Percentiles rank a stretch among this genome's conserved stretches.
phyloP scores from a whole-genome alignment of 2,888 invertebrate genomes.

The Drosophila kanekoi region DNA sequence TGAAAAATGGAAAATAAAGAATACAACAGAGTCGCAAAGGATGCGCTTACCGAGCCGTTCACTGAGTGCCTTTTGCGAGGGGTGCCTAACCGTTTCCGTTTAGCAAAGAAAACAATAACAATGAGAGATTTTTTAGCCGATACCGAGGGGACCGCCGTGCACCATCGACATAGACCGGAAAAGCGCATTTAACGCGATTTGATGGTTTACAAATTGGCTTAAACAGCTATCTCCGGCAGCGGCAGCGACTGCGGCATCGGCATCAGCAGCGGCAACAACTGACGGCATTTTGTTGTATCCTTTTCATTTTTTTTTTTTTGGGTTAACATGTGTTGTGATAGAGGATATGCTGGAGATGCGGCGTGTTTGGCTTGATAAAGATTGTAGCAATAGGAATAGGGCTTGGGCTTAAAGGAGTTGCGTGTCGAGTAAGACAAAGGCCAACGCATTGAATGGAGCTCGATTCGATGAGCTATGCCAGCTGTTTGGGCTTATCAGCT shows the following conservation, averaged over 20 bases:
- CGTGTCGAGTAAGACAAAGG: constrained; percentile 36
- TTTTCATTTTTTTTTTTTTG: constrained; percentile 21
- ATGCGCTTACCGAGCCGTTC: constrained; percentile 31
- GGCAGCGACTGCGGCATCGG: constrained; percentile 10
- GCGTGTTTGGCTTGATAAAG: constrained; percentile 65
- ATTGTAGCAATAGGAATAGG: constrained; percentile 46
- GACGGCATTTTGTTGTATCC: constrained; percentile 52
- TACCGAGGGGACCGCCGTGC: constrained; percentile 29
- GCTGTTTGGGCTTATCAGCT: constrained; percentile 21
- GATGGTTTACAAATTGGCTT: constrained; percentile 83
- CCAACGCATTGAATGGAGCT: constrained; percentile 5
- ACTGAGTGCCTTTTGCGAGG: constrained; percentile 46
- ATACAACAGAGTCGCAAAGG: constrained; percentile 42
- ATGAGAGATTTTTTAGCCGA: constrained; percentile 63
- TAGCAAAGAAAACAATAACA: constrained; percentile 78
- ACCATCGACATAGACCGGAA: constrained; percentile 63
- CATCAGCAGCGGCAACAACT: constrained; percentile 44
- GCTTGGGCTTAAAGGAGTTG: constrained; percentile 23
- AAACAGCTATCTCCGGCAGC: constrained; percentile 61
- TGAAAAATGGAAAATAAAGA: constrained; percentile 22
- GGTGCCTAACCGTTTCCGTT: constrained; percentile 80
- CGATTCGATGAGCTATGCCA: constrained; percentile 38
- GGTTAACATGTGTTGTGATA: constrained; percentile 38
- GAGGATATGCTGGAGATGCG: constrained; percentile 58
- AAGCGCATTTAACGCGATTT: constrained; percentile 82